Evolutionary conservation across 2,888 invertebrate genomes (phyloP).

Genomic region (Tridacna crocea): DNA sequence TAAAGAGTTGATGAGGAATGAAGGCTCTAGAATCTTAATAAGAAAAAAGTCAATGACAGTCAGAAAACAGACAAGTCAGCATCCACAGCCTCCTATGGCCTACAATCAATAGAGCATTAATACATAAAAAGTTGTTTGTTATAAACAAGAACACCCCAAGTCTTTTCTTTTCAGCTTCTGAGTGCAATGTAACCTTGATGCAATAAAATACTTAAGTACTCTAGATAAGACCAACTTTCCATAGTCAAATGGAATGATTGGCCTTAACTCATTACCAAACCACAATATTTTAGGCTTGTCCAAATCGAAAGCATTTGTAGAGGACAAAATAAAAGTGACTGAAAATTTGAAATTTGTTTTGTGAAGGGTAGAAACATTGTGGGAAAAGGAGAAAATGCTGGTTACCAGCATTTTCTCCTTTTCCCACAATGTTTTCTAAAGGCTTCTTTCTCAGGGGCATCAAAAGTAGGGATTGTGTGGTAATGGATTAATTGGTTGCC

Average conservation of each 20-base stretch:
- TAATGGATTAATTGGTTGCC: too few species aligned
- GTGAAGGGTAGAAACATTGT: too few species aligned
- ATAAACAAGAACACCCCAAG: not conserved
- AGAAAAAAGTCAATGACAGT: slow-evolving; percentile 2
- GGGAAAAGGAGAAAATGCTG: too few species aligned
- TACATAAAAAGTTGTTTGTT: not conserved
- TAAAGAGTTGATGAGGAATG: slow-evolving; percentile 6
- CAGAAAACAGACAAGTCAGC: slow-evolving; percentile 1
- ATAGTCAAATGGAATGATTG: not conserved
- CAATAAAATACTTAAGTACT: not conserved
- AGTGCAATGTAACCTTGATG: not conserved
- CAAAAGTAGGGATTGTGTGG: too few species aligned
- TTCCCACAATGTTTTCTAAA: too few species aligned
- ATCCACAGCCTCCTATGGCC: slow-evolving; percentile 4
- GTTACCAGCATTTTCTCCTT: too few species aligned
- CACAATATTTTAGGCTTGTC: too few species aligned
- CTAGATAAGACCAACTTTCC: not conserved
- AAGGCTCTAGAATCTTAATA: slow-evolving; percentile 2
- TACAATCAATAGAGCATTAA: not conserved
- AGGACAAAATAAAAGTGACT: too few species aligned
- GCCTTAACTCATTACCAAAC: not conserved
- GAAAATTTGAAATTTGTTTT: too few species aligned
- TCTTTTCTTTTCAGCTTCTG: not conserved
- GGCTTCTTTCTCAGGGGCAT: too few species aligned
- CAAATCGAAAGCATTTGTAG: too few species aligned